phyloP scores from a whole-genome alignment of 2,888 invertebrate species.

The Apodemia hepburni region DNA sequence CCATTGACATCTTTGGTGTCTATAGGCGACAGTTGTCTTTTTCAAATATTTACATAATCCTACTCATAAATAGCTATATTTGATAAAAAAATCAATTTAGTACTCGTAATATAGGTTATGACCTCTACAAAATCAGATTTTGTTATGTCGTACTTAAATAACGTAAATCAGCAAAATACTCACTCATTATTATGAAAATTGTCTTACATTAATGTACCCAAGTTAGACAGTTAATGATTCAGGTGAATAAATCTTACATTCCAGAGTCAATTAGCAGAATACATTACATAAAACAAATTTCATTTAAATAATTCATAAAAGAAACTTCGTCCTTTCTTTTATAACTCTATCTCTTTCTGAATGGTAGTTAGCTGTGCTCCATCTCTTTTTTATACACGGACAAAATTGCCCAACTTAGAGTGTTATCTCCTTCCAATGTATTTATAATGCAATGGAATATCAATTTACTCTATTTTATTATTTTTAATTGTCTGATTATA shows the following conservation, averaged over 20 bases:
- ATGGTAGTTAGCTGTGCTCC: slow-evolving; percentile 33
- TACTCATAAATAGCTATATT: too few relatives aligned
- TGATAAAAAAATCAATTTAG: too few relatives aligned
- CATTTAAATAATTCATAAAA: slow-evolving; percentile 57
- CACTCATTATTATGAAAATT: not conserved
- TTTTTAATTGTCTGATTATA: too few relatives aligned
- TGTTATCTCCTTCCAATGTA: slow-evolving; percentile 58
- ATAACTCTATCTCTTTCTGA: slow-evolving; percentile 37
- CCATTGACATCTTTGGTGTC: too few relatives aligned
- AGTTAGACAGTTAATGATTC: slow-evolving; percentile 40
- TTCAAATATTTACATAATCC: too few relatives aligned
- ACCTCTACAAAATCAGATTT: too few relatives aligned
- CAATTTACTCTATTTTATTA: slow-evolving; percentile 37
- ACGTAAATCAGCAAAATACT: not conserved
- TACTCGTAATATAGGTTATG: too few relatives aligned
- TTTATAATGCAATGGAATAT: slow-evolving; percentile 37
- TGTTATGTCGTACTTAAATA: too few relatives aligned
- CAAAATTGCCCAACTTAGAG: slow-evolving; percentile 53
- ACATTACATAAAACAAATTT: slow-evolving; percentile 40
- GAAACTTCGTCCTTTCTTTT: slow-evolving; percentile 49
- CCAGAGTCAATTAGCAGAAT: slow-evolving; percentile 54
- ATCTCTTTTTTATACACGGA: slow-evolving; percentile 45
- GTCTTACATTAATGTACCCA: slow-evolving; percentile 42
- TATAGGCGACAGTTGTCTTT: too few relatives aligned
- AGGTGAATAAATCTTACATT: slow-evolving; percentile 33